Base-by-base conservation (phyloP, 2,797 vertebrate genomes). In the Craterocephalus amniculus region DNA sequence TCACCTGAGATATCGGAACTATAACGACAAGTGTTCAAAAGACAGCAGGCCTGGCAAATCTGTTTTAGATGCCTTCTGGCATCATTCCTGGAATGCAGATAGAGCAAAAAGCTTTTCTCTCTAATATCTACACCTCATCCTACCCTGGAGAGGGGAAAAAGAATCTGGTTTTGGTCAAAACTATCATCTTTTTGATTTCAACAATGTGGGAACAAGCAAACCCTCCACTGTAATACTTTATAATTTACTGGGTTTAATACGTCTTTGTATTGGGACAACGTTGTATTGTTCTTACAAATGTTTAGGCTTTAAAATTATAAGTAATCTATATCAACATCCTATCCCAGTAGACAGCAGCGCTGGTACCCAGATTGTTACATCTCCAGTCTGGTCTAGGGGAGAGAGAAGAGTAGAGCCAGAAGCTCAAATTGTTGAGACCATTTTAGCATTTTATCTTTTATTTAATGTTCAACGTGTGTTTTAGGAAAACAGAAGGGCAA, bases 1-100 rank as follows among this genome's bases (percentile, higher is more conserved):
- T 77, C 67, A 76, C 83, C 86, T 89, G 82, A 88, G 84, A 88
- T 88, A 91, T 88, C 86, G 81, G 58, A 79, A 86, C 90, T 69
- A 87, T 88, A 87, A 85, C 84, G 89, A 86, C 89, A 88, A 89
- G 88, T 90, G 89, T 90, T 91, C 83, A 87, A 87, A 86, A 82
- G 84, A 84, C 84, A 85, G 81, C 65, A 27, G 70, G 72, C 63
- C 74, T 71, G 67, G 88, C 74, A 86, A 87, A 88, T 90, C 86
- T 80, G 67, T 86, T 87, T 90, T 74, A 77, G 81, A 79, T 77
- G 76, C 71, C 84, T 88, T 35, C 78, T 70, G 85, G 85, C 69
- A 51, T 80, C 59, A 12, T 84, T 85, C 63, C 69, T 84, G 58
- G 72, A 84, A 87, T 74, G 70, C 66, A 72, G 70, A 64, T 58